Conservation (phyloP, 2,113 vertebrate species). For the Hypocryptadius cinnamomeus region DNA sequence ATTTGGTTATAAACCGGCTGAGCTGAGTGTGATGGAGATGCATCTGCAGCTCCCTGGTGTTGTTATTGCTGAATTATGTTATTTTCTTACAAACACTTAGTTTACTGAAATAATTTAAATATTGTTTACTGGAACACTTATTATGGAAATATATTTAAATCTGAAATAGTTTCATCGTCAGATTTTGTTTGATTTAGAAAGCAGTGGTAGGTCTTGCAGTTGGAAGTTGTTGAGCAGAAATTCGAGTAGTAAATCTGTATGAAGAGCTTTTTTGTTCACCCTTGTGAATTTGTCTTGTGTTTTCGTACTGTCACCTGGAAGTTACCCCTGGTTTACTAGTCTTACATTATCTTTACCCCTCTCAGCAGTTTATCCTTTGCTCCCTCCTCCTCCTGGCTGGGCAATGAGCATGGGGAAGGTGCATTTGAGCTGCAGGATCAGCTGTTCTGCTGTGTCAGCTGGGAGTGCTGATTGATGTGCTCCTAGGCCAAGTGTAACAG, state of each 20-base stretch:
- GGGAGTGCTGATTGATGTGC: not conserved
- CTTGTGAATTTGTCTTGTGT: not conserved
- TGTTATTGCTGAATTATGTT: not conserved
- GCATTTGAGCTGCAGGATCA: not conserved
- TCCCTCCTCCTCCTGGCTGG: not conserved
- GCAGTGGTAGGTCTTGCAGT: not conserved
- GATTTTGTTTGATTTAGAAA: not conserved
- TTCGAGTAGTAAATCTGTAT: not conserved
- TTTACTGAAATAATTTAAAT: not conserved
- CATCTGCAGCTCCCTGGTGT: not conserved
- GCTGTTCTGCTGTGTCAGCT: not conserved
- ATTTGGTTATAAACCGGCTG: not conserved
- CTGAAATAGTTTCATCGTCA: not conserved
- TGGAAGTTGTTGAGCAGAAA: not conserved
- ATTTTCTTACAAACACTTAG: not conserved
- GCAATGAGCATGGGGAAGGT: not conserved
- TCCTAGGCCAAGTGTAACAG: not conserved
- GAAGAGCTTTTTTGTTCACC: not conserved
- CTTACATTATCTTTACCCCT: not conserved
- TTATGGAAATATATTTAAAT: not conserved
- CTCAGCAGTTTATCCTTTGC: not conserved
- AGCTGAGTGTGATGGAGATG: not conserved
- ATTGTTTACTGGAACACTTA: not conserved
- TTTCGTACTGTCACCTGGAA: not conserved
- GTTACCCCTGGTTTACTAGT: not conserved